phyloP scores from a whole-genome alignment of 2,888 invertebrate genomes.

The Gastrophysa polygoni region DNA sequence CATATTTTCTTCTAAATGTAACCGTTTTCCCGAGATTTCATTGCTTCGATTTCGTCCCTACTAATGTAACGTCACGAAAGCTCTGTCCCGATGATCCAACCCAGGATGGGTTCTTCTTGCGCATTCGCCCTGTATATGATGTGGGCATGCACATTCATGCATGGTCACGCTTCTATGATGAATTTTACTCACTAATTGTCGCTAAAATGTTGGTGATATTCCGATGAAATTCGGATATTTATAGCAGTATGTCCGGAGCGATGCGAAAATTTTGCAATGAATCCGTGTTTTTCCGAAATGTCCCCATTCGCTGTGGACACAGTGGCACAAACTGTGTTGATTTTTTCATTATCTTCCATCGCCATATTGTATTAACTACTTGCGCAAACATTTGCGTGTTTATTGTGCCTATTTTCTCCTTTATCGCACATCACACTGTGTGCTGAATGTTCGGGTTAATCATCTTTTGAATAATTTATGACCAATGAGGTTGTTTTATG shows the following conservation, averaged over 20 bases:
- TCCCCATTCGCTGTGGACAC: not conserved
- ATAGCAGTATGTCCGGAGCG: too few species aligned
- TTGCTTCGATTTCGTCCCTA: too few species aligned
- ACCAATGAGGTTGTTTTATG: too few species aligned
- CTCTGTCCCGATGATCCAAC: too few species aligned
- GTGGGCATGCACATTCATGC: not conserved
- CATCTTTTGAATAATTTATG: slow-evolving; percentile 16
- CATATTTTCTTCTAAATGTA: too few species aligned
- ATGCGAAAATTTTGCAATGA: not conserved
- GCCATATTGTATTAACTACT: slow-evolving; percentile 10
- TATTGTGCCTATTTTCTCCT: slow-evolving; percentile 12
- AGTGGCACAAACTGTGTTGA: slow-evolving; percentile 5
- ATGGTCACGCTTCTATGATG: not conserved
- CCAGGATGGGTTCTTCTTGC: too few species aligned
- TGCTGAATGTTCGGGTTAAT: slow-evolving; percentile 7
- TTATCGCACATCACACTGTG: slow-evolving; percentile 15
- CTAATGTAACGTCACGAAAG: too few species aligned
- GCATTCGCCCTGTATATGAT: not conserved
- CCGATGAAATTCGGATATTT: not conserved
- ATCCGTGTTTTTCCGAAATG: not conserved
- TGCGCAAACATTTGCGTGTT: slow-evolving; percentile 14
- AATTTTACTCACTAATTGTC: not conserved
- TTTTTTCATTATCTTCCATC: slow-evolving; percentile 13
- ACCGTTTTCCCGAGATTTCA: too few species aligned
- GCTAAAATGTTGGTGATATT: not conserved